A percentile compares a stretch with the other conserved stretches of the same genome.
phyloP scores from a whole-genome alignment of 2,888 invertebrate genomes.

The Parochlus steinenii region DNA sequence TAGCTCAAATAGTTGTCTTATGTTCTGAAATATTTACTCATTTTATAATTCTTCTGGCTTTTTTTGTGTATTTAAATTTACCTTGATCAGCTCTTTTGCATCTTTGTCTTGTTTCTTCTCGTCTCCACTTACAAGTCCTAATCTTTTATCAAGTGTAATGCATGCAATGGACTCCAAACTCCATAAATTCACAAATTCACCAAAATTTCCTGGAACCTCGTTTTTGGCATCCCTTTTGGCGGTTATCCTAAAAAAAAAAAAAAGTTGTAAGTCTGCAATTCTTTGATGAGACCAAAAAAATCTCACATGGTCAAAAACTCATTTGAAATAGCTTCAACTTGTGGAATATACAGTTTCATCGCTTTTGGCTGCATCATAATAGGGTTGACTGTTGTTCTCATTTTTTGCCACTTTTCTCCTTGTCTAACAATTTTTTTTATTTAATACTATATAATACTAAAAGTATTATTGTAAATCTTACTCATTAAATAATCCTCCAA shows the following conservation, averaged over 20 bases:
- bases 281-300: not conserved
- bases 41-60: too few species aligned
- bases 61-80: not conserved
- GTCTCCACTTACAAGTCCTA: constrained; percentile 23
- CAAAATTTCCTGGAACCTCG: constrained; percentile 31
- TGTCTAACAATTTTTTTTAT: constrained; percentile 26
- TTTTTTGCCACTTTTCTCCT: constrained; percentile 42
- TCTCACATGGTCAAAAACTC: constrained; percentile 28
- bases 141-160: constrained; percentile 27
- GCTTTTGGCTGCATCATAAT: constrained; percentile 38
- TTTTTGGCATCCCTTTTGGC: constrained; percentile 20
- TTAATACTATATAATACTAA: too few species aligned
- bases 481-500: constrained; percentile 21
- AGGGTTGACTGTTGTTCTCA: constrained; percentile 41
- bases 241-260: constrained; percentile 24
- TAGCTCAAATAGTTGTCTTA: too few species aligned
- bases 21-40: too few species aligned
- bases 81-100: not conserved
- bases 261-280: not conserved
- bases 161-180: constrained; percentile 36
- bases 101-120: constrained; percentile 11
- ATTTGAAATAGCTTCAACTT: constrained; percentile 29
- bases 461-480: constrained; percentile 15
- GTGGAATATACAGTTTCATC: constrained; percentile 30
- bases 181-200: constrained; percentile 37